Evolutionary conservation across 2,888 invertebrate species (phyloP).

Genomic region (Allolobophora icterica): DNA sequence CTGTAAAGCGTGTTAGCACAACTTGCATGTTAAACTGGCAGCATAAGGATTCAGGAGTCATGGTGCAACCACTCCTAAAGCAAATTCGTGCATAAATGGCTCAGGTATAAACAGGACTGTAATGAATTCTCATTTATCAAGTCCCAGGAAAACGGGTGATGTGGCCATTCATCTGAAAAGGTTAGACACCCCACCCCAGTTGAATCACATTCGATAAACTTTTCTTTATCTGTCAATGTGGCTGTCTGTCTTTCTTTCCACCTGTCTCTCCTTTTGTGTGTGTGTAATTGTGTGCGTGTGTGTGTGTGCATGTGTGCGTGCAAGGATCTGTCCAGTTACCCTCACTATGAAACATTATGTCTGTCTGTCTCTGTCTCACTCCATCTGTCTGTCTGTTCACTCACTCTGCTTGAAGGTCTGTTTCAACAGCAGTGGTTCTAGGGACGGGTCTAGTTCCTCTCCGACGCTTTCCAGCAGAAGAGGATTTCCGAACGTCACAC

Average conservation of each 20-base stretch:
- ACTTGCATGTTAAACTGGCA: not conserved
- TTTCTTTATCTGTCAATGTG: not conserved
- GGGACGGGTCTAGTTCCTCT: conserved; percentile 87
- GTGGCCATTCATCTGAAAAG: too few species aligned
- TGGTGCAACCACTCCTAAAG: too few species aligned
- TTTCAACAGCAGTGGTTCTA: conserved; percentile 85
- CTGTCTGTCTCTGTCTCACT: not conserved
- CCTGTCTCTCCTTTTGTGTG: not conserved
- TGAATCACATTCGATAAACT: not conserved
- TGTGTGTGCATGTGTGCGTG: not conserved
- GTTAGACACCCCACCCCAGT: too few species aligned
- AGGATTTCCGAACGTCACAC: conserved; percentile 82
- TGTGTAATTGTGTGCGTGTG: not conserved
- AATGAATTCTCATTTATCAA: too few species aligned
- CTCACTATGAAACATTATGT: not conserved
- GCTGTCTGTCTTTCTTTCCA: not conserved
- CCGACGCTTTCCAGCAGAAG: conserved; percentile 87
- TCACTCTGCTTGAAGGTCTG: conserved; percentile 86
- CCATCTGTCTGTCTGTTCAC: conserved; percentile 32
- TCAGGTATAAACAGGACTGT: too few species aligned
- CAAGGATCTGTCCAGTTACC: not conserved
- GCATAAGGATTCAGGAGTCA: too few species aligned
- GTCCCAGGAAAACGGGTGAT: not conserved
- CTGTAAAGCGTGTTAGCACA: too few species aligned
- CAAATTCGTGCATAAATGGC: too few species aligned